Evolutionary conservation across 2,888 invertebrate genomes (phyloP), one percentile per base, ranked within the genome.

Genomic region (Protonemura montana): DNA sequence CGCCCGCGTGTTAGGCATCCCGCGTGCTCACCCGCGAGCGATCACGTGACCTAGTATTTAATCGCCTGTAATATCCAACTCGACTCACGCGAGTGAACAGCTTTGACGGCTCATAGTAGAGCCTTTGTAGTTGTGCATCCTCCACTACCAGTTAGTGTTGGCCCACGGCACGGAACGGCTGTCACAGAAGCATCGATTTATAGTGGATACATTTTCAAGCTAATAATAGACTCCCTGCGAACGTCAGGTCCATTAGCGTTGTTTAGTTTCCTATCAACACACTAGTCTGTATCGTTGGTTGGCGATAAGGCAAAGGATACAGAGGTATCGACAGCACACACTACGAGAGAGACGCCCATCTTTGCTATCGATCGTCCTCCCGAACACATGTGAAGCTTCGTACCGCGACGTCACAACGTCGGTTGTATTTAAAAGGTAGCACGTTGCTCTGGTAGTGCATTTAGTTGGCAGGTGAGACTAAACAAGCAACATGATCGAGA

Each of bases 401-500:
- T n/a, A 35, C 21, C 21, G 59, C 21, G 59, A 59, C 59, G 59
- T 59, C 59, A 21, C 59, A 16, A 21, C 59, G 59, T 59, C 21
- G 59, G 16, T 21, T 21, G 59, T 59, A 21, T 59, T 59, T 59
- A 59, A 59, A n/a, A 59, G 16, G 59, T 59, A 10, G 59, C 1
- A 59, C 59, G 59, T 59, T 3, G 16, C 1, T 3, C 16, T 59
- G 35, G 3, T 10, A 10, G 35, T 59, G 59, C 59, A 59, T 21
- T 59, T 21, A 16, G 59, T 59, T 35, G 59, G 59, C 59, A 35
- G 59, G 7, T 59, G 35, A 3, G 35, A 35, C 59, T 59, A 59
- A 81, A 29, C 28, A 5, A 80, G 30, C 81, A 29, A 29, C 81
- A 81, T 81, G 81, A 81, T 81, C 30, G 81, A 81, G 81, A 81